Percentiles rank a stretch among this genome's conserved stretches.
Evolutionary conservation across 2,113 vertebrate genomes (phyloP).

Genomic region (Oriolus oriolus): DNA sequence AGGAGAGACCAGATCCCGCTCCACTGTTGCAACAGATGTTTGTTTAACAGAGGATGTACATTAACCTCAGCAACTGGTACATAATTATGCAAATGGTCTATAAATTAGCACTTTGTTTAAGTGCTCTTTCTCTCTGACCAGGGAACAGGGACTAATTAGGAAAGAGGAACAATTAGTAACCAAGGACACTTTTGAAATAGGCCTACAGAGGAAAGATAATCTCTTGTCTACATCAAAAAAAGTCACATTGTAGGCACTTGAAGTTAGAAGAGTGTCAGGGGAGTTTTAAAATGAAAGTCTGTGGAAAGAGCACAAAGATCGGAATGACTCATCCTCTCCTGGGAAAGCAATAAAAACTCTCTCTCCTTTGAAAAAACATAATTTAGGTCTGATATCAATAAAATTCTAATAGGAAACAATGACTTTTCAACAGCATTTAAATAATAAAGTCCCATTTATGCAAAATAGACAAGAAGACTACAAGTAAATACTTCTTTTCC

Average conservation of each 20-base stretch:
- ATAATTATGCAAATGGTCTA: not conserved
- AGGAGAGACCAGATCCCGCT: not conserved
- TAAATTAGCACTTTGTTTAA: not conserved
- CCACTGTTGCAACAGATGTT: not conserved
- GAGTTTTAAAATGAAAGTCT: not conserved
- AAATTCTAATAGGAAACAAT: not conserved
- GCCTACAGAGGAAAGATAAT: not conserved
- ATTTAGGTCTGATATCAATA: not conserved
- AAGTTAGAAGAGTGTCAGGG: not conserved
- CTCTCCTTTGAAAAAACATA: not conserved
- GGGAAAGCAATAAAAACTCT: not conserved
- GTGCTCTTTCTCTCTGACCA: not conserved
- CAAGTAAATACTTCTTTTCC: not conserved
- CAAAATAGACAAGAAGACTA: not conserved
- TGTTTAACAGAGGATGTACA: not conserved
- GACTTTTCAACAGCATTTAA: not conserved
- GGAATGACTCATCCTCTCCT: conserved; percentile 9
- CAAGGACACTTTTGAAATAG: not conserved
- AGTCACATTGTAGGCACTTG: not conserved
- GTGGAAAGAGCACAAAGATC: not conserved
- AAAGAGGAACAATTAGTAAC: not conserved
- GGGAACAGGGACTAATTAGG: not conserved
- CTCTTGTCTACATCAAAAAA: not conserved
- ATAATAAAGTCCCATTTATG: not conserved
- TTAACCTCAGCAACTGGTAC: not conserved